phyloP scores from a whole-genome alignment of 2,113 vertebrate genomes.

The Percopsis transmontana region DNA sequence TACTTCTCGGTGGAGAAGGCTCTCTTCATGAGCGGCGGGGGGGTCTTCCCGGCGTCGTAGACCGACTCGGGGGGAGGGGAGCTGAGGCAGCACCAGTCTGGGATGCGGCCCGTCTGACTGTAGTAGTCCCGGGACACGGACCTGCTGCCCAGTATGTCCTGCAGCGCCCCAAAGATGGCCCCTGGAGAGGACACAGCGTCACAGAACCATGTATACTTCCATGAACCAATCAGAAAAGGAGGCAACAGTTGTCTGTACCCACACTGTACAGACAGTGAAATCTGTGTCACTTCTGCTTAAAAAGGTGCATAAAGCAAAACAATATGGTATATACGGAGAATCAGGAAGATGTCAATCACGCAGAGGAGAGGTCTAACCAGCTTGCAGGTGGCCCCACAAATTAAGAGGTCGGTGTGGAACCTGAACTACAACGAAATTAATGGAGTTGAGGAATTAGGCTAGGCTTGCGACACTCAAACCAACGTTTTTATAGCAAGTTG shows the following conservation, averaged over 20 bases:
- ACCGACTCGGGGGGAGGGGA: constrained; percentile 90
- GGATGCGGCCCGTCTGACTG: constrained; percentile 91
- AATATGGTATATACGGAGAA: too few species aligned
- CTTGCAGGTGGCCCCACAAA: too few species aligned
- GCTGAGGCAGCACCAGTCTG: constrained; percentile 96
- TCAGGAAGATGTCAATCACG: too few species aligned
- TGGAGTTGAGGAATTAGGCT: not conserved
- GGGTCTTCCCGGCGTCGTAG: constrained; percentile 90
- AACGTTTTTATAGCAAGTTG: not conserved
- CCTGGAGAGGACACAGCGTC: constrained; percentile 70
- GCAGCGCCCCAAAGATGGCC: constrained; percentile 94
- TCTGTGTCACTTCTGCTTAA: too few species aligned
- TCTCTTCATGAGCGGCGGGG: constrained; percentile 94
- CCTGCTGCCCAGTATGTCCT: constrained; percentile 94
- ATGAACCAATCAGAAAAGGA: too few species aligned
- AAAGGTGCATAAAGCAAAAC: too few species aligned
- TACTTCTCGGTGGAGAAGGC: constrained; percentile 98
- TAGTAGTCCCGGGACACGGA: constrained; percentile 96
- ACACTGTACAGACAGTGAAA: too few species aligned
- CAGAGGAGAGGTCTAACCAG: too few species aligned
- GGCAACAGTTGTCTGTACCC: too few species aligned
- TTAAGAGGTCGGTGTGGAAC: too few species aligned
- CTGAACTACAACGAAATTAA: not conserved
- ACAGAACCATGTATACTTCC: too few species aligned
- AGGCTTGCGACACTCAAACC: too few species aligned